Conservation (phyloP, 2,888 invertebrate genomes). For the Hypena proboscidalis region DNA sequence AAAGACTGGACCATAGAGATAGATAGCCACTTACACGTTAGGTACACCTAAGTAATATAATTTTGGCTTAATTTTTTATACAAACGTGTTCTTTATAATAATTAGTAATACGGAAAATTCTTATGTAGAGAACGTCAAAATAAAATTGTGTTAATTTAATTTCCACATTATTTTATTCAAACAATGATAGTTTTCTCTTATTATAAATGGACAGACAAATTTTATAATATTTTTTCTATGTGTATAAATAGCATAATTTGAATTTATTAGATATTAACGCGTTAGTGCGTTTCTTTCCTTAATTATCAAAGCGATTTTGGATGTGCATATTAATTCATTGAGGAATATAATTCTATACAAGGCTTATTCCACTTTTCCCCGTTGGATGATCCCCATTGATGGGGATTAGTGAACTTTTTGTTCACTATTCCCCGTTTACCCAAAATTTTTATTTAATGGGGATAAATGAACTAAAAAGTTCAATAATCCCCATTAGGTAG, state of each 20-base stretch:
- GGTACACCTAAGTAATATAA: constrained; percentile 63
- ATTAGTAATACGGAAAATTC: constrained; percentile 69
- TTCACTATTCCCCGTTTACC: no score
- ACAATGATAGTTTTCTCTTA: constrained; percentile 38
- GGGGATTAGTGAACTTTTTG: no score
- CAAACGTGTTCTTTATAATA: constrained; percentile 45
- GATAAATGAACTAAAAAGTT: no score
- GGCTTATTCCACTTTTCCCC: no score
- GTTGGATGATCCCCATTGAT: no score
- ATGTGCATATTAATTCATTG: constrained; percentile 43
- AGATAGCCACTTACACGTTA: constrained; percentile 56
- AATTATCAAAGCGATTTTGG: constrained; percentile 57
- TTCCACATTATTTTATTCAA: constrained; percentile 68
- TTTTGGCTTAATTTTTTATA: constrained; percentile 65
- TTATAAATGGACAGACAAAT: constrained; percentile 43
- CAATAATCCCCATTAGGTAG: no score
- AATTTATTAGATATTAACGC: constrained; percentile 34
- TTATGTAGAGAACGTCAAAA: constrained; percentile 71
- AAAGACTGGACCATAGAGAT: constrained; percentile 58
- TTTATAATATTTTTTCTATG: constrained; percentile 20
- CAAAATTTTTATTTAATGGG: no score
- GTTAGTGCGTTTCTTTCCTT: constrained; percentile 39
- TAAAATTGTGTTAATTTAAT: constrained; percentile 75
- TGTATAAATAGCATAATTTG: constrained; percentile 11
- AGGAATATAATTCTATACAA: constrained; percentile 33